These are phyloP conservation scores for Andrena minutula DNA, from an alignment of 2,888 invertebrate species.

Conservation along the genomic window DNA sequence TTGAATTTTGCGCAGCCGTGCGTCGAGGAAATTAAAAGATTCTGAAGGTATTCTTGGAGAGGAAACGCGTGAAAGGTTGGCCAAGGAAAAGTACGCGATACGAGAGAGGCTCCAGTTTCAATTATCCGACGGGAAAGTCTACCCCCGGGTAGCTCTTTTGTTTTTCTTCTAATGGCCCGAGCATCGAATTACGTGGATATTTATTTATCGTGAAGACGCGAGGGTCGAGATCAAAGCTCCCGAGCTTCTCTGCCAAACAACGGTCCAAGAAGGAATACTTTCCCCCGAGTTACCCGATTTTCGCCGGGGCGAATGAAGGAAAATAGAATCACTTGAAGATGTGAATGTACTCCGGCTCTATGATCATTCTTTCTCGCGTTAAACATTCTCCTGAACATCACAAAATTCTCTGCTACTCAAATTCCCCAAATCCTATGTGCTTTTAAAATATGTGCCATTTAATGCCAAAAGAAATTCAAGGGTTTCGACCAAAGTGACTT, in stretches of 20 bases:
- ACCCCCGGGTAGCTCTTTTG: conserved; percentile 55
- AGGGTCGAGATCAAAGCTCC: conserved; percentile 45
- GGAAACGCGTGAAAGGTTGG: not conserved
- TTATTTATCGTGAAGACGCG: conserved; percentile 65
- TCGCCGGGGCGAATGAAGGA: conserved; percentile 40
- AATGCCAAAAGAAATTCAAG: no score
- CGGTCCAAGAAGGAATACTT: conserved; percentile 27
- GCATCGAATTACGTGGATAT: conserved; percentile 69
- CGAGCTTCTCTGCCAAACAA: not conserved
- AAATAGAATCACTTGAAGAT: conserved; percentile 26
- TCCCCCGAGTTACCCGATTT: conserved; percentile 35
- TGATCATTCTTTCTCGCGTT: not conserved
- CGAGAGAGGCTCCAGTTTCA: conserved; percentile 64
- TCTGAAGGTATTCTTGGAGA: not conserved
- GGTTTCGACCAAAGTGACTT: no score
- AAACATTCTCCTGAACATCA: no score
- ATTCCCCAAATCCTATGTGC: no score
- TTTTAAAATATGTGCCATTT: no score
- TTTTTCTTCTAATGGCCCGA: conserved; percentile 64
- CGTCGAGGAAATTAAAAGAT: conserved; percentile 17
- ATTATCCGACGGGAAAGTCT: conserved; percentile 65
- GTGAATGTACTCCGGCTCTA: conserved; percentile 15
- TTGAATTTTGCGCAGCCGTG: not conserved
- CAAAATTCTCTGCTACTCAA: no score
- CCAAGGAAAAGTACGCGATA: conserved; percentile 9